Evolutionary conservation across 92 coral and sea anemone genomes (phyloP).

Genomic region (Desmophyllum pertusum): DNA sequence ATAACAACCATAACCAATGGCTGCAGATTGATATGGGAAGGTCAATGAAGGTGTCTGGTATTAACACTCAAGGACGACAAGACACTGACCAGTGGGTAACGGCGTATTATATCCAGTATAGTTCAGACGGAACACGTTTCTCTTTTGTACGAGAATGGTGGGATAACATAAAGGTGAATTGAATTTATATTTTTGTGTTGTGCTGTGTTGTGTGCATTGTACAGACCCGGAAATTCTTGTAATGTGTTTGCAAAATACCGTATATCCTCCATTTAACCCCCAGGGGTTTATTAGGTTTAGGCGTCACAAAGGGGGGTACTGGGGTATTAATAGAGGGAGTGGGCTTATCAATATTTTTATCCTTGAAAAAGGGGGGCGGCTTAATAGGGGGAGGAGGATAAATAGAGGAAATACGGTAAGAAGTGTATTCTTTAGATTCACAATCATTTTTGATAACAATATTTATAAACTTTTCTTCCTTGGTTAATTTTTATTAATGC

Average conservation of each 20-base stretch:
- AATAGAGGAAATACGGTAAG: too few species aligned
- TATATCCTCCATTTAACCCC: too few species aligned
- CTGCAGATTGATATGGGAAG: constrained; percentile 61
- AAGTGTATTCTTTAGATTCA: too few species aligned
- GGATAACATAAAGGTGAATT: constrained; percentile 50
- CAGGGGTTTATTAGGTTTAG: too few species aligned
- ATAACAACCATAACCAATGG: constrained; percentile 80
- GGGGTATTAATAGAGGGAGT: too few species aligned
- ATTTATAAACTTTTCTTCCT: not conserved
- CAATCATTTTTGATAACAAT: too few species aligned
- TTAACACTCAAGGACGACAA: constrained; percentile 71
- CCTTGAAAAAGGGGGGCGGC: too few species aligned
- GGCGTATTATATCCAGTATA: constrained; percentile 56
- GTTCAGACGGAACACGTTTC: constrained; percentile 57
- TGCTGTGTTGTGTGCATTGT: not conserved
- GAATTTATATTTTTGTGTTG: not conserved
- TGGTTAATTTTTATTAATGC: not conserved
- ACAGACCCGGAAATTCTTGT: not conserved
- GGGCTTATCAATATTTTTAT: too few species aligned
- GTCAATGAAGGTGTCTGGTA: constrained; percentile 61
- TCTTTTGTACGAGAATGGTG: constrained; percentile 61
- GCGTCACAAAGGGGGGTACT: too few species aligned
- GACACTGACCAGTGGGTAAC: constrained; percentile 66
- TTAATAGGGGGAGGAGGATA: too few species aligned
- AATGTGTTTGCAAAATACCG: too few species aligned